Base-by-base conservation (phyloP, 2,797 vertebrate species). In the Otolemur crassicaudatus region DNA sequence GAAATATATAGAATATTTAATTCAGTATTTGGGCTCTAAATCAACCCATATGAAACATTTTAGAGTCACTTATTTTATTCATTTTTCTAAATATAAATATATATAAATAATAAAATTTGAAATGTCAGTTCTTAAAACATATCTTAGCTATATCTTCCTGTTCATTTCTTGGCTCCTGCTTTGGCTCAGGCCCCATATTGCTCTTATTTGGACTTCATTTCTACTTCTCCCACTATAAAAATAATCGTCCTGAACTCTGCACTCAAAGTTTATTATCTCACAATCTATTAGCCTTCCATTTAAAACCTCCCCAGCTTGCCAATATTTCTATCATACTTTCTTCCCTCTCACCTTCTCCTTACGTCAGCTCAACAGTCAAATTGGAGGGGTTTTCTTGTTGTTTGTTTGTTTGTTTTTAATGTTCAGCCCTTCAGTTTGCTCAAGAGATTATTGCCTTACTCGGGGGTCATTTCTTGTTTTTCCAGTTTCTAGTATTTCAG, bases 331-430 rank as follows among this genome's bases (percentile, higher is more conserved):
- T 43, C 16, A 40, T 34, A 2, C 2, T 73, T 12, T 49, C 5
- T 61, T 29, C 40, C 8, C 46, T 58, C 20, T 31, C 40, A 2
- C 37, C 7, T 40, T 79, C 87, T 56, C 70, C 3, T 29, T 27
- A 81, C 65, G 7, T 1, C 7, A n/a, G 9, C 5, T 12, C 2
- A 34, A 56, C 4, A 76, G 3, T 1, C 6, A 53, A 29, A 9
- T 72, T 37, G 63, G 53, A 43, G 20, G 31, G 20, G 31, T 7
- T 65, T 65, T 65, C 22, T 61, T 1, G 4, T 23, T 23, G 11
- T 31, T 91, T 70, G 25, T 13, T 37, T 70, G 58, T 37, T 84
- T 60, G 8, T 37, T 58, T 82, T 72, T 83, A 60, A 8, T 53
- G 6, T 63, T 13, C 25, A 58, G 60, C 4, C 6, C 29, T 81